A percentile compares a stretch with the other conserved stretches of the same genome.
These are phyloP conservation scores for Sebastes miniatus DNA, from an alignment of 2,797 vertebrate species.

Conservation along the genomic window DNA sequence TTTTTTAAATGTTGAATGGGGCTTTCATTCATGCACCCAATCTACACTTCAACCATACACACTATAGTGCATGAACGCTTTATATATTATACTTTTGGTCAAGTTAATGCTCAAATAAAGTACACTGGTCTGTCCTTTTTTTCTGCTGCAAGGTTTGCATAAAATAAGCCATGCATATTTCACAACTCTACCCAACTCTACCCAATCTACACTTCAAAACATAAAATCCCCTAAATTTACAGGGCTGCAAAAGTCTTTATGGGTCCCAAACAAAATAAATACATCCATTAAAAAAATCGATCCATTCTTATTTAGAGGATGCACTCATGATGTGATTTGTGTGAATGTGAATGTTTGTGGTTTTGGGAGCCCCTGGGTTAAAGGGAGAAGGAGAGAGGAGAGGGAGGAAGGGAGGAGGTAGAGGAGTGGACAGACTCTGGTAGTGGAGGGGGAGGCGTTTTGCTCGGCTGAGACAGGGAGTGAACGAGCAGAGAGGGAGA, in stretches of 20 bases:
- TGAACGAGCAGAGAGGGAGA: constrained; percentile 67
- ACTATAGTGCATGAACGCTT: no score
- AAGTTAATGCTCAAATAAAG: no score
- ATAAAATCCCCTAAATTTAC: not conserved
- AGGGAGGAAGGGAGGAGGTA: constrained; percentile 11
- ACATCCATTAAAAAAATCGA: not conserved
- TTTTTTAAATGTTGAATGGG: no score
- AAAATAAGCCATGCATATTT: no score
- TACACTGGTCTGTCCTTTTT: no score
- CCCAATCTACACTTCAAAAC: not conserved
- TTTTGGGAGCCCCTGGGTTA: constrained; percentile 39
- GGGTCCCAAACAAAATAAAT: not conserved
- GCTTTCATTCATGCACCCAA: not conserved
- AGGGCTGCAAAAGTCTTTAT: not conserved
- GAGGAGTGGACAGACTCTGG: constrained; percentile 77
- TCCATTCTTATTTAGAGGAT: not conserved
- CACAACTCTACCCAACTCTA: no score
- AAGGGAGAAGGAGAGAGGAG: constrained; percentile 1
- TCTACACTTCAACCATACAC: no score
- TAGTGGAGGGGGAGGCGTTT: constrained; percentile 81
- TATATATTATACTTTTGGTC: no score
- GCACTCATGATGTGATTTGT: not conserved
- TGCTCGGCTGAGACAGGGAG: constrained; percentile 75
- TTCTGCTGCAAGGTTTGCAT: no score
- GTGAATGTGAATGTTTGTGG: not conserved